Conservation (phyloP, 1,140 invertebrate genomes). For the Papilio dardanus region DNA sequence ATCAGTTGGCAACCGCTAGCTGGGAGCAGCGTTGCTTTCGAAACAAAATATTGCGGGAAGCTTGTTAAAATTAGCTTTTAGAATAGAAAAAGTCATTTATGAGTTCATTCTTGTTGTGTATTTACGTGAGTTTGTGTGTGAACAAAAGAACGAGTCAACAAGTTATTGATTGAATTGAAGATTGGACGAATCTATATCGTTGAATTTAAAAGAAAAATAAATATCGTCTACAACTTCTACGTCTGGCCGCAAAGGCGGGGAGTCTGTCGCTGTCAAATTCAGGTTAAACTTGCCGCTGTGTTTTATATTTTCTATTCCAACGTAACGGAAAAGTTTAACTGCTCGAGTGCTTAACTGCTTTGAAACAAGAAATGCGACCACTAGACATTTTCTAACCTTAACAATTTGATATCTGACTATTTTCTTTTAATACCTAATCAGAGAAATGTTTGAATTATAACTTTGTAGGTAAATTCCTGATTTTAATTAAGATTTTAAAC, state of each 20-base stretch:
- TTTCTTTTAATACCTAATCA: background rate
- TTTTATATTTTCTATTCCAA: constrained; percentile 55
- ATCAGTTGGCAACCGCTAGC: constrained; percentile 55
- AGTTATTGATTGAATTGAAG: constrained; percentile 42
- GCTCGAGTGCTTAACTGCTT: constrained; percentile 43
- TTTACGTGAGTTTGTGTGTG: constrained; percentile 20
- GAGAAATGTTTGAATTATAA: background rate
- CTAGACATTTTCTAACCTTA: background rate
- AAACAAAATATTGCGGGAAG: constrained; percentile 20
- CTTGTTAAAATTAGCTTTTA: constrained; percentile 22
- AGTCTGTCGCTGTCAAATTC: constrained; percentile 68
- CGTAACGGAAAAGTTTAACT: constrained; percentile 43
- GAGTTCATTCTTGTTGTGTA: constrained; percentile 18
- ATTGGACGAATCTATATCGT: constrained; percentile 41
- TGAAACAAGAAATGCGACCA: constrained; percentile 26
- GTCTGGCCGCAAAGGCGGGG: constrained; percentile 42
- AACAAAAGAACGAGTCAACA: background rate
- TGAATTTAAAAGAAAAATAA: constrained; percentile 41
- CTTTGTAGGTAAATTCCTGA: background rate
- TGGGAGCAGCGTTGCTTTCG: constrained; percentile 30
- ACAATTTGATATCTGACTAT: background rate
- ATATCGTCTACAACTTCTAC: constrained; percentile 42
- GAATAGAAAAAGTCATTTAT: constrained; percentile 27
- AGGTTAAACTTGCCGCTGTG: constrained; percentile 62
- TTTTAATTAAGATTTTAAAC: background rate